These are phyloP conservation scores for Mus spretus DNA, from an alignment of 2,797 vertebrate species.

Conservation along the genomic window DNA sequence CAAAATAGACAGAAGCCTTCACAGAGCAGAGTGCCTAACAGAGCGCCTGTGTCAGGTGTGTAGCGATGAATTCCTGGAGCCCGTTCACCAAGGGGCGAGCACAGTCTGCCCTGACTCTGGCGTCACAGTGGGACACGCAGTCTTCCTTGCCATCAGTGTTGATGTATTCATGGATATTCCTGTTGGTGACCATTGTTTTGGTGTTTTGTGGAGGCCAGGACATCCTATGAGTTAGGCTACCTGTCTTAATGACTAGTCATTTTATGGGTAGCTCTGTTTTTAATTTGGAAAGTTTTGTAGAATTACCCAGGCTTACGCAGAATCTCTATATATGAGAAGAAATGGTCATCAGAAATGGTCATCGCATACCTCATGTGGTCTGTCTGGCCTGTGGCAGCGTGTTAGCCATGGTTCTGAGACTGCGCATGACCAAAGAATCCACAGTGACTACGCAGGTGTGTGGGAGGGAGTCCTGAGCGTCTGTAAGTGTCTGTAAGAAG, in stretches of 20 bases:
- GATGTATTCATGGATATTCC: slow-evolving; percentile 75
- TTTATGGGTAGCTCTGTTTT: slow-evolving; percentile 9
- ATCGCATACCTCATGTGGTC: neutral
- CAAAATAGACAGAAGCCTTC: slow-evolving; percentile 91
- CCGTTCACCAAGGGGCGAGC: slow-evolving; percentile 52
- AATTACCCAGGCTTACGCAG: slow-evolving; percentile 51
- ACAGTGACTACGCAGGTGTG: slow-evolving; percentile 65
- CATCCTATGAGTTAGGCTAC: neutral
- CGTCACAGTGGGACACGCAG: slow-evolving; percentile 39
- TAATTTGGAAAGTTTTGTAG: slow-evolving; percentile 37
- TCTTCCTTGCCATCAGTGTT: slow-evolving; percentile 82
- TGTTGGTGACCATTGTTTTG: neutral
- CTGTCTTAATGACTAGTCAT: slow-evolving; percentile 24
- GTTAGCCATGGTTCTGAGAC: neutral
- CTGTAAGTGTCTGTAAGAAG: neutral
- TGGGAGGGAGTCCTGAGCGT: neutral
- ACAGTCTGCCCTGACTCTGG: slow-evolving; percentile 75
- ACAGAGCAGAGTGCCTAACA: slow-evolving; percentile 90
- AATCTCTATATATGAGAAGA: slow-evolving; percentile 46
- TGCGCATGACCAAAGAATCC: neutral
- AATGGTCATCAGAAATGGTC: neutral
- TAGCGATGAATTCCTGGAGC: slow-evolving; percentile 85
- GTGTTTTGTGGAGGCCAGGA: slow-evolving; percentile 30
- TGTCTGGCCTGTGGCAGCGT: neutral
- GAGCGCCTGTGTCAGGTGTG: slow-evolving; percentile 90